Conservation (phyloP, 2,113 vertebrate genomes). For the Anas platyrhynchos region DNA sequence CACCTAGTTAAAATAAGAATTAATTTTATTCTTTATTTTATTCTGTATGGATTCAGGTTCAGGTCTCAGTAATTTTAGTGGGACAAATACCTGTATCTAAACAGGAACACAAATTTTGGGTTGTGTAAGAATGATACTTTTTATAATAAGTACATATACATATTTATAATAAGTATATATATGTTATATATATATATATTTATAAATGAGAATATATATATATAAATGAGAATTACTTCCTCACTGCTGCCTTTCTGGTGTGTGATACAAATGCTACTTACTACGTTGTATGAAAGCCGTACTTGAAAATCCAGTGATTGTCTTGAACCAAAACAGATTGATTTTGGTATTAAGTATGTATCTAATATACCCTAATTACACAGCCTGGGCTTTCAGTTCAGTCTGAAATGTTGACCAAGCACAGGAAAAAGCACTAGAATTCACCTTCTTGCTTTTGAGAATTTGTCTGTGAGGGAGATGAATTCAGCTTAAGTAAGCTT, state of each 20-base stretch:
- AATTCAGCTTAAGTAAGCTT: background rate
- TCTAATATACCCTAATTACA: background rate
- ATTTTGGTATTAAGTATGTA: background rate
- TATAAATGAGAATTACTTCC: no score
- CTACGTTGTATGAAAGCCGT: background rate
- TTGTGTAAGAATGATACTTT: background rate
- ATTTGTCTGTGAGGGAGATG: background rate
- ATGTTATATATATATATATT: no score
- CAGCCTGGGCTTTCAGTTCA: background rate
- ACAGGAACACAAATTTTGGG: background rate
- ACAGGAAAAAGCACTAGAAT: background rate
- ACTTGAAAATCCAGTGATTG: background rate
- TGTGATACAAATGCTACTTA: background rate
- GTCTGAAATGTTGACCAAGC: background rate
- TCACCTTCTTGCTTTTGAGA: background rate
- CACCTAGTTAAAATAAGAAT: background rate
- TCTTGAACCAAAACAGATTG: rapidly evolving
- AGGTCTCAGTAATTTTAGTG: background rate
- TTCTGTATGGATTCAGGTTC: background rate
- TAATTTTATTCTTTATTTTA: background rate
- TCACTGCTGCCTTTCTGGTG: background rate
- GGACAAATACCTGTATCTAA: background rate
- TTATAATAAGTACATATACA: no score
- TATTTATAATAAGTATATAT: no score
- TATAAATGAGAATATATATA: no score